A percentile compares a stretch with the other conserved stretches of the same genome.
phyloP scores from a whole-genome alignment of 1,140 invertebrate species.

The Drosophila subobscura region DNA sequence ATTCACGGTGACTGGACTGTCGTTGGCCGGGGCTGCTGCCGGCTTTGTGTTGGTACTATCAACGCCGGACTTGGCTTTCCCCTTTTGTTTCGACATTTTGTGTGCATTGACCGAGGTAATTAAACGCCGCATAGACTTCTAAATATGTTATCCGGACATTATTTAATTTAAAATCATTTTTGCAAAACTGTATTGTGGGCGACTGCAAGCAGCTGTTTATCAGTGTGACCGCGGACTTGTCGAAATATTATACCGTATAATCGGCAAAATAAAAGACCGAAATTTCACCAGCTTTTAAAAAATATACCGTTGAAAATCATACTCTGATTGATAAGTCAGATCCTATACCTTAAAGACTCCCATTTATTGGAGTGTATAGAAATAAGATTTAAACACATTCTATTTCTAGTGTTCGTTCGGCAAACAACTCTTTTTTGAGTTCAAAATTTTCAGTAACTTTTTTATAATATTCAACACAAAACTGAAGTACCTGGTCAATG shows the following conservation, averaged over 20 bases:
- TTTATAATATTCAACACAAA: too few relatives aligned
- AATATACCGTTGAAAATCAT: not conserved
- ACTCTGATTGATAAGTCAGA: too few relatives aligned
- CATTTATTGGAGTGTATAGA: too few relatives aligned
- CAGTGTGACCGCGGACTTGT: not conserved
- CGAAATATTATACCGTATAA: not conserved
- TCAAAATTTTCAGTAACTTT: too few relatives aligned
- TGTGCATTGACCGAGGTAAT: conserved; percentile 28
- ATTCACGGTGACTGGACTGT: conserved; percentile 84
- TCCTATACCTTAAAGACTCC: too few relatives aligned
- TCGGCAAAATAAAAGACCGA: not conserved
- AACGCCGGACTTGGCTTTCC: conserved; percentile 50
- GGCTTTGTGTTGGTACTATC: conserved; percentile 16
- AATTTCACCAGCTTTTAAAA: not conserved
- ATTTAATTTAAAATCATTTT: conserved; percentile 11
- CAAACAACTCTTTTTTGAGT: too few relatives aligned
- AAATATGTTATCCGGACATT: conserved; percentile 8
- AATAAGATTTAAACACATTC: too few relatives aligned
- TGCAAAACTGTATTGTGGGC: not conserved
- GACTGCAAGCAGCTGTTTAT: conserved; percentile 38
- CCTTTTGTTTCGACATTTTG: conserved; percentile 76
- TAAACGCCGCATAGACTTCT: conserved; percentile 54
- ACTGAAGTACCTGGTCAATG: too few relatives aligned
- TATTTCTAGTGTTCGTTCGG: too few relatives aligned
- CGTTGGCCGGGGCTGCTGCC: conserved; percentile 18